These are phyloP conservation scores for Herpetotheres cachinnans DNA, from an alignment of 2,113 vertebrate genomes.

Conservation along the genomic window DNA sequence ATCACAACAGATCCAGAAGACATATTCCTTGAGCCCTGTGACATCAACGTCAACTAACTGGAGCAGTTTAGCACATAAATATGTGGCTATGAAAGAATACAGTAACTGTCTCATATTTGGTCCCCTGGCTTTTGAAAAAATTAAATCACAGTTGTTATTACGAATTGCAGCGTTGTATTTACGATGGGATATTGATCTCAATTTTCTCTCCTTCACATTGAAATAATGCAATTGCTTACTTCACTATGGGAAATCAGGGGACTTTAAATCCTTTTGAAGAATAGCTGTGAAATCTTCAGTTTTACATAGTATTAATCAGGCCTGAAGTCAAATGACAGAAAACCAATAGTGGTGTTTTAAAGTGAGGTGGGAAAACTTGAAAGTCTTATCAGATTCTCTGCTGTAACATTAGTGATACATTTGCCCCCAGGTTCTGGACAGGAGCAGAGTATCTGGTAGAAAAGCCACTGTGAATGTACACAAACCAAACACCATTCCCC, in stretches of 20 bases:
- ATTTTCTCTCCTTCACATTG: conserved; percentile 48
- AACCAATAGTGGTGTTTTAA: conserved; percentile 20
- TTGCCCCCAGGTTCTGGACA: not conserved
- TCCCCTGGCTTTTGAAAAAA: conserved; percentile 9
- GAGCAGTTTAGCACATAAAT: conserved; percentile 6
- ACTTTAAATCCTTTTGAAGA: conserved; percentile 55
- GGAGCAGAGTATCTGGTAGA: not conserved
- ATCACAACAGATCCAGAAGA: not conserved
- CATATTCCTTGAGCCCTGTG: not conserved
- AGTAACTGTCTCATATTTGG: not conserved
- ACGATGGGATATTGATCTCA: conserved; percentile 56
- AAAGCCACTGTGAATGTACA: not conserved
- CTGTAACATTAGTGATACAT: not conserved
- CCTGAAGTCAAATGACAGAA: conserved; percentile 39
- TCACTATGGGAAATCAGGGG: conserved; percentile 37
- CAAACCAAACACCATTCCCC: not conserved
- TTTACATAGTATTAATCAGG: conserved; percentile 58
- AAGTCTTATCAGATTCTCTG: not conserved
- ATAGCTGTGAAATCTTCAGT: conserved; percentile 44
- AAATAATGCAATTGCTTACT: conserved; percentile 56
- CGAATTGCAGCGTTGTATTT: conserved; percentile 34
- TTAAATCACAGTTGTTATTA: conserved; percentile 46
- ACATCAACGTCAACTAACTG: not conserved
- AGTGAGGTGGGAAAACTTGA: not conserved
- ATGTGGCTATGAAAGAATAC: not conserved